phyloP scores from a whole-genome alignment of 2,113 vertebrate genomes.

The Grantiella picta region DNA sequence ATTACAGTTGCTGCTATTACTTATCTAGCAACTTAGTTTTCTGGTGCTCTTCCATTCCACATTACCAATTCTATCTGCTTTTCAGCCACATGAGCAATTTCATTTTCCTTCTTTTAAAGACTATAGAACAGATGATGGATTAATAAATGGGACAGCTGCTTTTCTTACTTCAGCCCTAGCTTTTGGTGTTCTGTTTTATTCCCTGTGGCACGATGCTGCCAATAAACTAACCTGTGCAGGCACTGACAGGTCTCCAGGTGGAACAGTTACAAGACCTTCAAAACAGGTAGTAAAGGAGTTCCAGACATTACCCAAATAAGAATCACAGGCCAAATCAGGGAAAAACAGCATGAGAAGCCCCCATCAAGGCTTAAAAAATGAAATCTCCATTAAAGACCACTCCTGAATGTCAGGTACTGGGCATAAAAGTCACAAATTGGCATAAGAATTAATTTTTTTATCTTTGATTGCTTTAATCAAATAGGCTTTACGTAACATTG shows the following conservation, averaged over 20 bases:
- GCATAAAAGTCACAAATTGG: background rate
- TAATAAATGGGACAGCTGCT: background rate
- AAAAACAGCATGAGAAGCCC: background rate
- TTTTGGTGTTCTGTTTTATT: background rate
- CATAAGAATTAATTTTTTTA: background rate
- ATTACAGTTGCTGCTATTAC: background rate
- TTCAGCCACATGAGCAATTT: background rate
- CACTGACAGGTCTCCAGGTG: background rate
- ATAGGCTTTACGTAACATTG: background rate
- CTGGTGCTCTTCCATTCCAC: background rate
- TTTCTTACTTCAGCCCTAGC: background rate
- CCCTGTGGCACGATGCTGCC: background rate
- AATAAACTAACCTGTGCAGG: conserved; percentile 11
- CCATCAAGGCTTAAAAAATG: background rate
- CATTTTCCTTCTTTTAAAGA: background rate
- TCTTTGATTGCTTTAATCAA: background rate
- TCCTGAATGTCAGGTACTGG: background rate
- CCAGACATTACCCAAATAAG: background rate
- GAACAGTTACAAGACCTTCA: conserved; percentile 31
- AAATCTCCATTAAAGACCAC: background rate
- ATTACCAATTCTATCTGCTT: background rate
- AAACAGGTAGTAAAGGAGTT: background rate
- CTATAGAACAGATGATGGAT: background rate
- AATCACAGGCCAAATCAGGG: background rate
- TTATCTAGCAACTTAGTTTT: background rate